These are phyloP conservation scores for Miltochrista miniata DNA, from an alignment of 2,888 invertebrate genomes.

Conservation along the genomic window DNA sequence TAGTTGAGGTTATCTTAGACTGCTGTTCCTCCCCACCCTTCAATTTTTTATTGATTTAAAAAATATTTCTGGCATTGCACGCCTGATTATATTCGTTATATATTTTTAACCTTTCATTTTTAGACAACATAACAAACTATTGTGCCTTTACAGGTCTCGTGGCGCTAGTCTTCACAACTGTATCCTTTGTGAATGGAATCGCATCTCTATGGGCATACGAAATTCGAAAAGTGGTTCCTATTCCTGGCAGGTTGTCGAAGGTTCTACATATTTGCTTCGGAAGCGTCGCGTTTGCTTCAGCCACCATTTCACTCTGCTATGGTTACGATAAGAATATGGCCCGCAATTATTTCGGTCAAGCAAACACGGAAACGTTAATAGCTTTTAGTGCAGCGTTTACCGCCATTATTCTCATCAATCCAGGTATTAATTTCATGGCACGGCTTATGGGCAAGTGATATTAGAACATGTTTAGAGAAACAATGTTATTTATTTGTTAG, in stretches of 20 bases:
- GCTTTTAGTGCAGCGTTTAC: conserved; percentile 1
- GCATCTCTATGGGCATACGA: conserved; percentile 38
- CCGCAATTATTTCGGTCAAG: background rate
- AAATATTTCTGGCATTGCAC: too few species aligned
- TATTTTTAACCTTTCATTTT: background rate
- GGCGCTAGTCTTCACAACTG: conserved; percentile 36
- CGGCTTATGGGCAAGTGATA: background rate
- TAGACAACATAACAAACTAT: too few species aligned
- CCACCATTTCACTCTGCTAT: conserved; percentile 22
- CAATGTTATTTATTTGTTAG: background rate
- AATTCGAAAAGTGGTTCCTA: conserved; percentile 15
- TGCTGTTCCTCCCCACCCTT: too few species aligned
- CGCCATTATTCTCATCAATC: conserved; percentile 7
- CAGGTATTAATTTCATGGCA: conserved; percentile 3
- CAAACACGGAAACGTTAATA: background rate
- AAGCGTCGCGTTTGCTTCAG: conserved; percentile 25
- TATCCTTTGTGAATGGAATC: conserved; percentile 34
- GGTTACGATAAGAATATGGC: background rate
- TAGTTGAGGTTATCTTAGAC: too few species aligned
- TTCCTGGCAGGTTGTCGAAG: conserved; percentile 33
- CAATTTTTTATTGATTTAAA: too few species aligned
- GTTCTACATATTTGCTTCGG: conserved; percentile 41
- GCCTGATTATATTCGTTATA: too few species aligned
- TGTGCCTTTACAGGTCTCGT: conserved; percentile 27
- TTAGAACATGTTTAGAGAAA: background rate